Conservation (phyloP, 1,140 invertebrate species). For the Alviniconcha marisindica region DNA sequence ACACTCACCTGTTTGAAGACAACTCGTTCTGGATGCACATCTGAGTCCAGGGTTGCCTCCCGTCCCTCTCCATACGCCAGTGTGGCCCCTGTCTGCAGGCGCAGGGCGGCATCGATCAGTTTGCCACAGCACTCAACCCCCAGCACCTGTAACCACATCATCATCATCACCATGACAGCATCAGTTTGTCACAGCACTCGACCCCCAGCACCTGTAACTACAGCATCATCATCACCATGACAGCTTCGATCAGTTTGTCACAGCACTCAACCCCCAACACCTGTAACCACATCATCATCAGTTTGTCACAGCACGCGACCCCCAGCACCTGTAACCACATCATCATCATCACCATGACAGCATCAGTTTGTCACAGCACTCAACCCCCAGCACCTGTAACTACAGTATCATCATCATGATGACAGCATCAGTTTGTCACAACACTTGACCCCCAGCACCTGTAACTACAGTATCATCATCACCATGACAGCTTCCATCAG, state of each 20-base stretch:
- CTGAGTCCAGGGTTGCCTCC: conserved; percentile 43
- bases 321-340: too few species aligned
- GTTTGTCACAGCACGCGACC: too few species aligned
- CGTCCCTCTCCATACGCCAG: conserved; percentile 46
- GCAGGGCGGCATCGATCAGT: conserved; percentile 64
- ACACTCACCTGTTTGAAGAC: conserved; percentile 70
- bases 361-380: conserved; percentile 65
- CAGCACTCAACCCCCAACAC: conserved; percentile 67
- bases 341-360: too few species aligned
- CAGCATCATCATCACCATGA: too few species aligned
- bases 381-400: conserved; percentile 69
- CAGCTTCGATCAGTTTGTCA: conserved; percentile 64
- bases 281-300: too few species aligned
- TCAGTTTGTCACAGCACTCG: too few species aligned
- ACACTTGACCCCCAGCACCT: too few species aligned
- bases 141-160: conserved; percentile 70
- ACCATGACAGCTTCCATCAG: conserved; percentile 65
- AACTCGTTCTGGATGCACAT: conserved; percentile 53
- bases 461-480: too few species aligned
- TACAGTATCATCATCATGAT: too few species aligned
- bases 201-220: too few species aligned
- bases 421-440: too few species aligned
- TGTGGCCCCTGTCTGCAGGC: conserved; percentile 54
- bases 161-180: too few species aligned
- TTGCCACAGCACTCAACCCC: conserved; percentile 65